A percentile compares a stretch with the other conserved stretches of the same genome.
phyloP scores from a whole-genome alignment of 2,113 vertebrate genomes.

The Delphinapterus leucas region DNA sequence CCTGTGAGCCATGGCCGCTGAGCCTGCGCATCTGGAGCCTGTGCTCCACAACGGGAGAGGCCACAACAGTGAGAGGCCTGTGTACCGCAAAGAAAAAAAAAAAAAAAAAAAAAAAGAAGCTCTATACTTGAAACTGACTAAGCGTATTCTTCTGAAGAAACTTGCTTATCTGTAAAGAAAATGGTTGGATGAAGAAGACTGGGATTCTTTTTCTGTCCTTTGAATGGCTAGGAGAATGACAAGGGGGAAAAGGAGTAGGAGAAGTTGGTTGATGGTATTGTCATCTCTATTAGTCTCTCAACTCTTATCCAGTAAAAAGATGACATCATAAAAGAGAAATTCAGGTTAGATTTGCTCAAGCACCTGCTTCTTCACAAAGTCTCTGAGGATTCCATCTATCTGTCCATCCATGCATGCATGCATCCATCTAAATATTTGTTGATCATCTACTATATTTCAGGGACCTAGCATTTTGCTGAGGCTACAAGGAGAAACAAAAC shows the following conservation, averaged over 20 bases:
- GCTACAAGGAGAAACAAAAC: background rate
- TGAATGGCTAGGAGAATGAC: background rate
- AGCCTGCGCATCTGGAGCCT: no score
- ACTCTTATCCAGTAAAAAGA: background rate
- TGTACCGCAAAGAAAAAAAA: no score
- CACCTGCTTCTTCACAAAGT: background rate
- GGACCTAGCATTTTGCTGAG: slow-evolving; percentile 14
- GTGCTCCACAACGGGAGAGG: no score
- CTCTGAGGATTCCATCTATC: background rate
- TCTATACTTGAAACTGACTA: background rate
- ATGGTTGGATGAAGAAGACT: background rate
- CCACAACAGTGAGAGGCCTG: no score
- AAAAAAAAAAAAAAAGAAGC: background rate
- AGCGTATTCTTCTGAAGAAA: background rate
- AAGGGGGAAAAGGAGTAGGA: background rate
- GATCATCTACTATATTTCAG: background rate
- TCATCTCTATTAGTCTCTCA: background rate
- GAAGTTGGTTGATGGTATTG: background rate
- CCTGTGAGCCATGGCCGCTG: no score
- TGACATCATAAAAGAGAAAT: background rate
- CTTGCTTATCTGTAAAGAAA: background rate
- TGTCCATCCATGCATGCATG: background rate
- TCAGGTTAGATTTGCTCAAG: background rate
- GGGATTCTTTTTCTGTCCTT: background rate
- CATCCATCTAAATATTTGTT: background rate